Evolutionary conservation across 2,888 invertebrate species (phyloP).

Genomic region (Polymixis lichenea): DNA sequence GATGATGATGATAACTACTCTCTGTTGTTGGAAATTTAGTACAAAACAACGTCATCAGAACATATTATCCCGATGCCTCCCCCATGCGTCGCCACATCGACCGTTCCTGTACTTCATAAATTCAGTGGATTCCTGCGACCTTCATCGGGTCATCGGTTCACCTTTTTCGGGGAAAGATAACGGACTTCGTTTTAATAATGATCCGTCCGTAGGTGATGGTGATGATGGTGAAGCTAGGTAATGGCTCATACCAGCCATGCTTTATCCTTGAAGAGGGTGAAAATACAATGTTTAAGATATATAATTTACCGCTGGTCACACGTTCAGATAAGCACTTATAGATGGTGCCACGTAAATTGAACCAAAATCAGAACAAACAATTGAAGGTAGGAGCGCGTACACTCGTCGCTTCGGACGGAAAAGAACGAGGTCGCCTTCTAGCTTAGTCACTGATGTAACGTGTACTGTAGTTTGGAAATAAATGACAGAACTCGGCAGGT

Average conservation of each 20-base stretch:
- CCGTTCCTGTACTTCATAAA: not conserved
- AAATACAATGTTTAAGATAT: not conserved
- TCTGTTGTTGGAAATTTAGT: no score
- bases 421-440: no score
- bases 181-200: not conserved
- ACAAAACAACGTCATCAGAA: not conserved
- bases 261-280: not conserved
- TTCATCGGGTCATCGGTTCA: not conserved
- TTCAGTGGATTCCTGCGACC: not conserved
- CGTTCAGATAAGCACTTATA: not conserved
- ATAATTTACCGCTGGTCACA: not conserved
- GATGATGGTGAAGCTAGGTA: not conserved
- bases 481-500: no score
- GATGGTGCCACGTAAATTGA: no score
- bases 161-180: not conserved
- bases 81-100: not conserved
- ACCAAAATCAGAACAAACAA: no score
- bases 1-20: no score
- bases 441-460: no score
- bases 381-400: no score
- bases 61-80: no score
- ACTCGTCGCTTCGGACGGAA: no score
- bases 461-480: no score
- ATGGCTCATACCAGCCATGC: not conserved
- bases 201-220: not conserved